Conservation (phyloP, 1,140 invertebrate genomes). For the Bombus soroeensis region DNA sequence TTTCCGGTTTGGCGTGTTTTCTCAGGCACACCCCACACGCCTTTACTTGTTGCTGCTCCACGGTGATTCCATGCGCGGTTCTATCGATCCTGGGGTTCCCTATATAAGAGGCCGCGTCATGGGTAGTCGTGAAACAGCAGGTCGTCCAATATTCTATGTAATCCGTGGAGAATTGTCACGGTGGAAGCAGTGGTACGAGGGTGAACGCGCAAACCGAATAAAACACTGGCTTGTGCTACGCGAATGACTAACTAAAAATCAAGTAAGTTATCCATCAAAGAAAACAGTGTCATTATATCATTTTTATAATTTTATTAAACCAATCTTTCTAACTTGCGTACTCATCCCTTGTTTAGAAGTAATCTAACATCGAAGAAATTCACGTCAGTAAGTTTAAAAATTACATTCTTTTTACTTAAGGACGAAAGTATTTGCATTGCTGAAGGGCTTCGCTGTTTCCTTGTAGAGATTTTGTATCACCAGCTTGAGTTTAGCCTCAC, state of each 20-base stretch:
- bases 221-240: conserved; percentile 2
- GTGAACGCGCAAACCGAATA: background rate
- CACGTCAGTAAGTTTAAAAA: no score
- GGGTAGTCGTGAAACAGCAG: conserved; percentile 54
- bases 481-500: background rate
- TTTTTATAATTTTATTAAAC: no score
- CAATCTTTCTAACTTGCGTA: no score
- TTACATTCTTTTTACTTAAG: background rate
- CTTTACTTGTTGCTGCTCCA: conserved; percentile 72
- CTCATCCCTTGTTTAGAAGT: no score
- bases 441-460: background rate
- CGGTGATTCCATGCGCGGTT: conserved; percentile 71
- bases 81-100: conserved; percentile 70
- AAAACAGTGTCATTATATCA: background rate
- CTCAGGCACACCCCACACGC: conserved; percentile 45
- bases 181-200: background rate
- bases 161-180: conserved; percentile 19
- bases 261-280: conserved; percentile 45
- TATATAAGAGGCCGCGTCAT: conserved; percentile 68
- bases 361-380: no score
- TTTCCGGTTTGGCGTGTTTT: conserved; percentile 36
- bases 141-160: conserved; percentile 45
- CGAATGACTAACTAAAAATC: conserved; percentile 53
- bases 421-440: background rate
- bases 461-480: background rate